Conservation (phyloP, 37 sponge, comb jelly and placozoan species). For the Crambe crambe region DNA sequence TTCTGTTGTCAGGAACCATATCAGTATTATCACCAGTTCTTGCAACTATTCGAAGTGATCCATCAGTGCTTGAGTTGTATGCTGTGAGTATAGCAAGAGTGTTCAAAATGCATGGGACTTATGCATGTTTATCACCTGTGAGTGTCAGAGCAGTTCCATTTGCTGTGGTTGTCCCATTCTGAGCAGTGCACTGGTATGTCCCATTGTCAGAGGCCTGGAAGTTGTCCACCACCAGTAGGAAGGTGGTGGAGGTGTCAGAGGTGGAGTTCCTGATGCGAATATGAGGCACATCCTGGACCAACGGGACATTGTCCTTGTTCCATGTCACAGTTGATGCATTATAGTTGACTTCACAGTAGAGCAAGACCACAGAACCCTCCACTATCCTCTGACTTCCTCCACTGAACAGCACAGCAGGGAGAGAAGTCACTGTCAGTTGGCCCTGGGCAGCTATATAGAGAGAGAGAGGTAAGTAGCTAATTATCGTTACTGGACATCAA, state of each 20-base stretch:
- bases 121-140: constrained; percentile 3
- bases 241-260: background rate
- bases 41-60: background rate
- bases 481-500: no score
- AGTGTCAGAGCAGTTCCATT: constrained; percentile 5
- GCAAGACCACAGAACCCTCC: constrained; percentile 33
- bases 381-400: background rate
- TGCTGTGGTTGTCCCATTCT: background rate
- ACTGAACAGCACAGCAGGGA: constrained; percentile 12
- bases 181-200: constrained; percentile 21
- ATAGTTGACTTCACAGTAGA: constrained; percentile 28
- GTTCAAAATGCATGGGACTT: background rate
- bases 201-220: constrained; percentile 25
- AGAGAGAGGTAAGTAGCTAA: no score
- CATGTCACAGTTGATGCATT: constrained; percentile 18
- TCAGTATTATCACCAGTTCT: background rate
- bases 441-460: background rate
- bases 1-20: background rate
- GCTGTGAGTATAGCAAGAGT: background rate
- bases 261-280: constrained; percentile 17
- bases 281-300: constrained; percentile 35
- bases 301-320: constrained; percentile 9
- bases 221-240: constrained; percentile 22
- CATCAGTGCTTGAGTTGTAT: no score
- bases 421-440: constrained; percentile 1